Percentiles rank a stretch among this genome's conserved stretches.
Evolutionary conservation across 2,888 invertebrate species (phyloP).

Genomic region (Hypomecis atomaria): DNA sequence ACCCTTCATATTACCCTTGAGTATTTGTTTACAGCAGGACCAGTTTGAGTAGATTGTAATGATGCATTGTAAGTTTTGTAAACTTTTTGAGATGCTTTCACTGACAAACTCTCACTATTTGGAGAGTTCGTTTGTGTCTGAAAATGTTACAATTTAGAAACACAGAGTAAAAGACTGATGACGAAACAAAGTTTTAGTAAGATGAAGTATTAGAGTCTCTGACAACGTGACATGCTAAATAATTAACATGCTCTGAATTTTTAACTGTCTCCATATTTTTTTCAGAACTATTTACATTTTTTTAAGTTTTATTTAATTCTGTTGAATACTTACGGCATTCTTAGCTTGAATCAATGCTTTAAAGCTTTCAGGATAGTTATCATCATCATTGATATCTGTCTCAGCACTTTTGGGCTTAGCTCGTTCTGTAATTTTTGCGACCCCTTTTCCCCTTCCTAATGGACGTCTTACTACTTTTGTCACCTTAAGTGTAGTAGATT

Average conservation of each 20-base stretch:
- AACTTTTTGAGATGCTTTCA: slow-evolving; percentile 81
- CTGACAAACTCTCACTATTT: slow-evolving; percentile 77
- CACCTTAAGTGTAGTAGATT: slow-evolving; percentile 61
- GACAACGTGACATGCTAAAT: slow-evolving; percentile 15
- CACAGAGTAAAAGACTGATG: slow-evolving; percentile 17
- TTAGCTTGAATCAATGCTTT: slow-evolving; percentile 87
- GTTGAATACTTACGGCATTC: slow-evolving; percentile 71
- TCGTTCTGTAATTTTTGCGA: slow-evolving; percentile 51
- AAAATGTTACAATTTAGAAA: slow-evolving; percentile 52
- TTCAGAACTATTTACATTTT: slow-evolving; percentile 8
- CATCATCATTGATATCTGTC: slow-evolving; percentile 84
- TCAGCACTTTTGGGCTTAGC: slow-evolving; percentile 62
- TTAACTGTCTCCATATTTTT: slow-evolving; percentile 2
- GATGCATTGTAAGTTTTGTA: slow-evolving; percentile 73
- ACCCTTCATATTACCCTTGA: slow-evolving; percentile 68
- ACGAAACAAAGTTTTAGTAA: slow-evolving; percentile 1
- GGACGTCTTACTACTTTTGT: slow-evolving; percentile 69
- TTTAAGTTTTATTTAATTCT: background rate
- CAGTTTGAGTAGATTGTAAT: slow-evolving; percentile 70
- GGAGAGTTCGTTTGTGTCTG: slow-evolving; percentile 80
- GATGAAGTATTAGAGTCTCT: slow-evolving; percentile 7
- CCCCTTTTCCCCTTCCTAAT: slow-evolving; percentile 57
- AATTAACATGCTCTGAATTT: slow-evolving; percentile 17
- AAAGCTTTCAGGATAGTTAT: slow-evolving; percentile 87
- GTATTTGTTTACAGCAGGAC: slow-evolving; percentile 68